Percentiles rank a stretch among this genome's conserved stretches.
Conservation (phyloP, 2,888 invertebrate genomes). For the Macaria liturata region DNA sequence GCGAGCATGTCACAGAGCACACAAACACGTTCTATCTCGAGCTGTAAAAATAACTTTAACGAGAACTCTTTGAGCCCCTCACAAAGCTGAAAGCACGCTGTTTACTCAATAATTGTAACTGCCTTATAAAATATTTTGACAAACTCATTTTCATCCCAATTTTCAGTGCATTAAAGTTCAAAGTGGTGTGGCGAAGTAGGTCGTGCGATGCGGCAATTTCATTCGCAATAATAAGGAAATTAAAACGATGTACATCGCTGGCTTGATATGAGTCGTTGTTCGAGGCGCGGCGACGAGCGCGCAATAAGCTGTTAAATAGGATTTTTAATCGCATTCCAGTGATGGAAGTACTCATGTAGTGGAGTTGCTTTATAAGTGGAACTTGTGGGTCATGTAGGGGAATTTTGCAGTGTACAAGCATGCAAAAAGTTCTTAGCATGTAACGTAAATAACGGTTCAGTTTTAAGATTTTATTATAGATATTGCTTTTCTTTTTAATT, state of each 20-base stretch:
- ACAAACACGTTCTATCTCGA: background rate
- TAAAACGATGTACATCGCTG: conserved; percentile 27
- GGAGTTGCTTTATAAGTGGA: background rate
- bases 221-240: conserved; percentile 33
- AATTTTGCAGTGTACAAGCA: too few species aligned
- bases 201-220: conserved; percentile 11
- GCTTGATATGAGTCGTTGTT: conserved; percentile 23
- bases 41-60: conserved; percentile 13
- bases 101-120: conserved; percentile 22
- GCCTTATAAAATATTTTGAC: conserved; percentile 2
- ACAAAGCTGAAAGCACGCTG: conserved; percentile 18
- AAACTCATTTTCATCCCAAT: conserved; percentile 2
- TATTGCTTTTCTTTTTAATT: too few species aligned
- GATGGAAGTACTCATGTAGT: background rate
- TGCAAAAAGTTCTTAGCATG: too few species aligned
- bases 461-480: too few species aligned
- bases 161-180: background rate
- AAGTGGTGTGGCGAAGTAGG: background rate
- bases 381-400: too few species aligned
- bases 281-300: conserved; percentile 14
- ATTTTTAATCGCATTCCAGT: conserved; percentile 22
- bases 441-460: too few species aligned
- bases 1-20: too few species aligned
- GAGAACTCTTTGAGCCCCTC: conserved; percentile 11
- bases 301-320: conserved; percentile 24